Evolutionary conservation across 2,113 vertebrate genomes (phyloP).

Genomic region (Tinamus guttatus): DNA sequence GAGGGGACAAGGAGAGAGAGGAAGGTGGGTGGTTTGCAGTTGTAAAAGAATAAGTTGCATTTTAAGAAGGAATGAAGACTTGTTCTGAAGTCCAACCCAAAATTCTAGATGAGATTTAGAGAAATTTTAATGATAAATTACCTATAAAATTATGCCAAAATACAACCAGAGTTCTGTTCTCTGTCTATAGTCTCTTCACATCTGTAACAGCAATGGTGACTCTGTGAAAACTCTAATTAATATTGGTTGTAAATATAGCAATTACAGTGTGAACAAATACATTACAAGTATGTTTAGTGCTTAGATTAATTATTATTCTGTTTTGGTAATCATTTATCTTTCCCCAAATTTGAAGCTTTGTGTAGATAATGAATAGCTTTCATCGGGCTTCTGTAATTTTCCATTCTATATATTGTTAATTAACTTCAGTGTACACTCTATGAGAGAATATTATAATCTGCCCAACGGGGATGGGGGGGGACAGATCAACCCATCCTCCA

Average conservation of each 20-base stretch:
- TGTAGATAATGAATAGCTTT: conserved; percentile 27
- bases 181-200: neutral
- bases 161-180: neutral
- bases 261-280: neutral
- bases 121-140: neutral
- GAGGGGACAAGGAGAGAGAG: too few relatives aligned
- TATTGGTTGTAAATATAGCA: neutral
- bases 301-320: conserved; percentile 23
- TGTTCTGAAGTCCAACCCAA: neutral
- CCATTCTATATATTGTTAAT: conserved; percentile 12
- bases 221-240: conserved; percentile 22
- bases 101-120: neutral
- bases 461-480: too few relatives aligned
- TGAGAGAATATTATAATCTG: neutral
- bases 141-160: neutral
- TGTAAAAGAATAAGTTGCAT: neutral
- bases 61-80: neutral
- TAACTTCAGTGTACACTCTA: neutral
- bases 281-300: neutral
- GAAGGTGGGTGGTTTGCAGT: too few relatives aligned
- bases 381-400: conserved; percentile 37
- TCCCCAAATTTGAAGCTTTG: conserved; percentile 19
- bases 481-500: too few relatives aligned
- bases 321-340: conserved; percentile 44
- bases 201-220: neutral